phyloP scores from a whole-genome alignment of 2,113 vertebrate genomes.

The Ranitomeya variabilis region DNA sequence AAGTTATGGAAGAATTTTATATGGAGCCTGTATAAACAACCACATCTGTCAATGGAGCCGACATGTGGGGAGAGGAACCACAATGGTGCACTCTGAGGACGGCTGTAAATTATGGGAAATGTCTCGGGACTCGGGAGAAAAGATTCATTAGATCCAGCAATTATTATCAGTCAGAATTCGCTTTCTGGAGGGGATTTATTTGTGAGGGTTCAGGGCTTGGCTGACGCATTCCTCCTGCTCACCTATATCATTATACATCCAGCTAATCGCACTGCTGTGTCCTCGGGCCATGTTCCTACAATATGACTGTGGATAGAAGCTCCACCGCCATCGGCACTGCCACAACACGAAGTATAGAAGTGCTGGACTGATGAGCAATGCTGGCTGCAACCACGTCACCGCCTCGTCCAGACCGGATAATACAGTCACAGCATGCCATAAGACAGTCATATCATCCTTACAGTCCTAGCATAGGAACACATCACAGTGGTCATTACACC shows the following conservation, averaged over 20 bases:
- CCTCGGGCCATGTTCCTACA: not conserved
- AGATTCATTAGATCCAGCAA: slow-evolving; percentile 38
- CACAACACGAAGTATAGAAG: not conserved
- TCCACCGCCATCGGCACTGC: not conserved
- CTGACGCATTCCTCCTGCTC: slow-evolving; percentile 18
- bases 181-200: slow-evolving; percentile 21
- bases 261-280: not conserved
- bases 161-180: not conserved
- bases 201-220: not conserved
- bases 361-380: not conserved
- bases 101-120: slow-evolving; percentile 30
- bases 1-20: not conserved
- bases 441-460: too few species aligned
- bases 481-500: too few species aligned
- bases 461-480: too few species aligned
- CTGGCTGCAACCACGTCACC: not conserved
- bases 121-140: not conserved
- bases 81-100: not conserved
- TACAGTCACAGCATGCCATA: too few species aligned
- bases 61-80: not conserved
- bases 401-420: too few species aligned
- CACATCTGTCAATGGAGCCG: not conserved
- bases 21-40: not conserved
- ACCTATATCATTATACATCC: slow-evolving; percentile 40
- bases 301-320: not conserved